Evolutionary conservation across 1,140 invertebrate genomes (phyloP), one percentile per base, ranked within the genome.

Genomic region (Leptinotarsa undecemlineata): DNA sequence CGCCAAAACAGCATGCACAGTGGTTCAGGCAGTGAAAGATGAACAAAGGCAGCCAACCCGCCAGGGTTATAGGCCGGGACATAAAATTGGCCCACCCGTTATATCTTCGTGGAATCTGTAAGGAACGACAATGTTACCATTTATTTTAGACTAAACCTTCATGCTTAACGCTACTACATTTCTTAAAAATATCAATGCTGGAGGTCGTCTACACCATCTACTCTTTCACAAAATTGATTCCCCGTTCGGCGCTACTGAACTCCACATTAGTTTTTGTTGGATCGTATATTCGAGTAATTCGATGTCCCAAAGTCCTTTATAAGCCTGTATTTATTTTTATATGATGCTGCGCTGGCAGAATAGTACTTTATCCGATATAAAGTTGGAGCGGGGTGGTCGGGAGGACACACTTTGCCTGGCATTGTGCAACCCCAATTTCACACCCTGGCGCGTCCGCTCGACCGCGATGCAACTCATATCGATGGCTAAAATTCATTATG

Each of bases 401-500:
- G 63, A 71, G 74, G 76, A 73, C 75, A 78, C 79, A 79, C 75
- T 78, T 78, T 80, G 76, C 33, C 74, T 80, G 76, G 75, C 78
- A 76, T 70, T 73, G 68, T 73, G 75, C 68, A 68, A 67, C 72
- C 68, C 79, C 81, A 82, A 82, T 82, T 82, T 82, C 81, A 82
- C 80, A 78, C 79, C 78, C 80, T 75, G 77, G 68, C 78, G 80
- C 75, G 76, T 78, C 67, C 74, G 74, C 71, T 75, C 75, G 78
- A 72, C 78, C 75, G 48, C 77, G 76, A 76, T 80, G 79, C 80
- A 78, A 74, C 80, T 82, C 81, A 81, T 82, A 81, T 82, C 80
- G 80, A 82, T 81, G 74, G 71, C 78, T 75, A 77, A 82, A 82
- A 82, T 82, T 82, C 81, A 81, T 82, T 82, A 78, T 75, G 51